Percentiles rank a stretch among this genome's conserved stretches.
Evolutionary conservation across 2,113 vertebrate genomes (phyloP).

Genomic region (Atherinomorus stipes): DNA sequence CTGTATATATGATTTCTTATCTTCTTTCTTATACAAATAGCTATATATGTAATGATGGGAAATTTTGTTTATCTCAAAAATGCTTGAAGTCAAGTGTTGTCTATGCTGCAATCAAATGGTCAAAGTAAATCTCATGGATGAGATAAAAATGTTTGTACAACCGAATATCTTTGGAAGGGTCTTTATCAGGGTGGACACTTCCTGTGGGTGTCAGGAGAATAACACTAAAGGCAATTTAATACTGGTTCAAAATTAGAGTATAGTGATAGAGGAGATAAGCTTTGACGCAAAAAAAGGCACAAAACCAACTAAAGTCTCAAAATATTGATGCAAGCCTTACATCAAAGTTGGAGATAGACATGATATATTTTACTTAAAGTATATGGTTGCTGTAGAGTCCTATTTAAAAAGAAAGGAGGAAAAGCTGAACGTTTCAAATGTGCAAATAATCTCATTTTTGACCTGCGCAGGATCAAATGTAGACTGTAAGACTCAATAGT

Average conservation of each 20-base stretch:
- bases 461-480: background rate
- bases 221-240: conserved; percentile 4
- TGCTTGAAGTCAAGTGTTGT: background rate
- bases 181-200: conserved; percentile 59
- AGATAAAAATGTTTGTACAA: conserved; percentile 37
- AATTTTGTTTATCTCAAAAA: background rate
- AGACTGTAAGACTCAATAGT: background rate
- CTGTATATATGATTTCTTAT: background rate
- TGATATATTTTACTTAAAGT: background rate
- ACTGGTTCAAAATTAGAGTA: conserved; percentile 10
- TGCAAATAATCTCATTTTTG: background rate
- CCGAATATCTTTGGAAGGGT: conserved; percentile 7
- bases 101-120: background rate
- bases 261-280: conserved; percentile 2
- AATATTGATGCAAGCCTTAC: background rate
- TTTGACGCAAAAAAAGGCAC: background rate
- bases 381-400: background rate
- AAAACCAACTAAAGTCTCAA: conserved; percentile 8
- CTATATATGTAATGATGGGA: background rate
- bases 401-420: background rate
- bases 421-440: conserved; percentile 3
- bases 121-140: conserved; percentile 3
- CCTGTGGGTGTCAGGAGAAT: conserved; percentile 37
- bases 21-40: background rate
- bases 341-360: rapidly evolving